Evolutionary conservation across 2,888 invertebrate genomes (phyloP).

Genomic region (Dorcus parallelipipedus): DNA sequence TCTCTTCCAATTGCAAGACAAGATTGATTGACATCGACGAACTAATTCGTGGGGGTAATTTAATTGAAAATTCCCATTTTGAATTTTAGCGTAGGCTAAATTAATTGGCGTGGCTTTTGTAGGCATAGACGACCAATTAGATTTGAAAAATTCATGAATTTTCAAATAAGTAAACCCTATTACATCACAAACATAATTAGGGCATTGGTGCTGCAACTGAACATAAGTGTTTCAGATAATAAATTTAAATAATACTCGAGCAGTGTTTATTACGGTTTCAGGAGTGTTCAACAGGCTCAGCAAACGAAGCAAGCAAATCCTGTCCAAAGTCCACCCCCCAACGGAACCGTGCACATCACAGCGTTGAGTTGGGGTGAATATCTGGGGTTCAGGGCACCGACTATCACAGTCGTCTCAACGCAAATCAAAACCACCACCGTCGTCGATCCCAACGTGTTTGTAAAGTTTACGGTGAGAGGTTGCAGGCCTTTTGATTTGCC

Average conservation of each 20-base stretch:
- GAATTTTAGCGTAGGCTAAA: too few relatives aligned
- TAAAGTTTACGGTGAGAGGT: constrained; percentile 47
- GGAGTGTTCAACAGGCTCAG: too few relatives aligned
- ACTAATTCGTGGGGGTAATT: too few relatives aligned
- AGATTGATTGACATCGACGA: too few relatives aligned
- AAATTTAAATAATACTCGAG: background rate
- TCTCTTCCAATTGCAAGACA: too few relatives aligned
- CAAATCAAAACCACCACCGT: constrained; percentile 36
- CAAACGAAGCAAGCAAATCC: background rate
- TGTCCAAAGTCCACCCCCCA: background rate
- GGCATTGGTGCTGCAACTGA: background rate
- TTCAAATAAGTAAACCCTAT: too few relatives aligned
- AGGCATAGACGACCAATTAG: too few relatives aligned
- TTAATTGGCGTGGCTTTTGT: too few relatives aligned
- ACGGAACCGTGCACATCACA: constrained; percentile 21
- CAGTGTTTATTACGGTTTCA: background rate
- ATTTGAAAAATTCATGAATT: too few relatives aligned
- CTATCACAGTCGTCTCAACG: constrained; percentile 40
- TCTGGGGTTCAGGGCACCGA: constrained; percentile 42
- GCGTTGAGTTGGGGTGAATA: constrained; percentile 43
- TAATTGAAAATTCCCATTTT: too few relatives aligned
- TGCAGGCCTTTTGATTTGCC: constrained; percentile 44
- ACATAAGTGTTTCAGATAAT: background rate
- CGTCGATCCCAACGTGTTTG: constrained; percentile 40
- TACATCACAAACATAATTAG: too few relatives aligned